Evolutionary conservation across 2,888 invertebrate species (phyloP).

Genomic region (Eristalinus sepulchralis): DNA sequence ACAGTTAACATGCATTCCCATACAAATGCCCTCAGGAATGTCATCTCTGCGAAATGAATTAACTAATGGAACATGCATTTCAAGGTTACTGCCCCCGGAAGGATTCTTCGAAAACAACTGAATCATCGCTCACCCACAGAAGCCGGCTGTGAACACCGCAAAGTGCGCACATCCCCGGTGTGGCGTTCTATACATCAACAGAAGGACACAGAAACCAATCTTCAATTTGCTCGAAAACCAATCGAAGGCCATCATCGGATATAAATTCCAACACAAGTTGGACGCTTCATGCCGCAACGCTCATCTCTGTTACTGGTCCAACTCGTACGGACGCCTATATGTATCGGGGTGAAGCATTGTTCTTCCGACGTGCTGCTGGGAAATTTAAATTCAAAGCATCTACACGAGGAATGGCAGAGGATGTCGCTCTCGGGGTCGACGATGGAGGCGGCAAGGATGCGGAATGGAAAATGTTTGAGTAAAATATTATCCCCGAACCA

Average conservation of each 20-base stretch:
- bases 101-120: not conserved
- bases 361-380: not conserved
- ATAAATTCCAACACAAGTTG: constrained; percentile 58
- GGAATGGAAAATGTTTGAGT: constrained; percentile 11
- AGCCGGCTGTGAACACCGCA: not conserved
- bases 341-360: not conserved
- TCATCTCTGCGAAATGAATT: constrained; percentile 39
- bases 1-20: constrained; percentile 18
- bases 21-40: constrained; percentile 20
- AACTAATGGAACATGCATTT: constrained; percentile 44
- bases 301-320: constrained; percentile 4
- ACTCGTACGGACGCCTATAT: not conserved
- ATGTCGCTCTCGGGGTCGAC: not conserved
- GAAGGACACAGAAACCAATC: constrained; percentile 22
- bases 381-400: not conserved
- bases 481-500: not conserved
- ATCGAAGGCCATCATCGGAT: constrained; percentile 25
- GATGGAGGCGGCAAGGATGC: not conserved
- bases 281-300: constrained; percentile 31
- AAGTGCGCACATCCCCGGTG: not conserved
- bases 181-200: not conserved
- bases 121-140: not conserved
- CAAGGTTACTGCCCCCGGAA: not conserved
- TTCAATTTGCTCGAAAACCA: constrained; percentile 17
- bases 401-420: not conserved